Percentiles rank a stretch among this genome's conserved stretches.
These are phyloP conservation scores for Euproctis similis DNA, from an alignment of 2,888 invertebrate genomes.

Conservation along the genomic window DNA sequence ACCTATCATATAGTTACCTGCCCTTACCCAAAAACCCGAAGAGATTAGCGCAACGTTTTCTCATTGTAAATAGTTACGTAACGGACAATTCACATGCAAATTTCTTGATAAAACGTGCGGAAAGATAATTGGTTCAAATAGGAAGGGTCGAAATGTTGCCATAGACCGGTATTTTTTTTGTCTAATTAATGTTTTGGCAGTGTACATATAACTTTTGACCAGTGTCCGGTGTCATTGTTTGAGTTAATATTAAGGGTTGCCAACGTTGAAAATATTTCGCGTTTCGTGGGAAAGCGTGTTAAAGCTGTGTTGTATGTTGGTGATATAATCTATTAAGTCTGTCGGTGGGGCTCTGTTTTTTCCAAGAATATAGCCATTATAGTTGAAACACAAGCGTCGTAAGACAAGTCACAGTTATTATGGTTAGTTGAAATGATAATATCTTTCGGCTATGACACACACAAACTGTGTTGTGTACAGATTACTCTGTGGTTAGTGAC, in stretches of 20 bases:
- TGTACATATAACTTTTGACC: conserved; percentile 55
- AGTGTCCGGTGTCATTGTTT: conserved; percentile 43
- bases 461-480: conserved; percentile 45
- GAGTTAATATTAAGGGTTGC: conserved; percentile 2
- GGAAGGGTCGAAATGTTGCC: conserved; percentile 49
- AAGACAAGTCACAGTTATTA: conserved; percentile 74
- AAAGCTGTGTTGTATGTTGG: conserved; percentile 49
- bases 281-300: conserved; percentile 61
- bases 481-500: conserved; percentile 43
- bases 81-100: conserved; percentile 74
- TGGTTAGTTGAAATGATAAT: conserved; percentile 67
- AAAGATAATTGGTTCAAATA: conserved; percentile 69
- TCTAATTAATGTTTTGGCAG: conserved; percentile 67
- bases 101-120: conserved; percentile 66
- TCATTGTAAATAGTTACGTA: conserved; percentile 52
- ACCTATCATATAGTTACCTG: conserved; percentile 31
- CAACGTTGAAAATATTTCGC: conserved; percentile 36
- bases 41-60: conserved; percentile 54
- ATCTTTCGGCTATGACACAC: conserved; percentile 63
- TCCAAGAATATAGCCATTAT: conserved; percentile 68
- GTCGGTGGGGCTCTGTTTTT: conserved; percentile 58
- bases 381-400: conserved; percentile 58
- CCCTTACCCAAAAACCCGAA: conserved; percentile 20
- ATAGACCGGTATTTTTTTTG: conserved; percentile 59
- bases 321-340: conserved; percentile 47